These are phyloP conservation scores for Stichopus horrens DNA, from an alignment of 53 echinoderm and acorn worm species.

Conservation along the genomic window DNA sequence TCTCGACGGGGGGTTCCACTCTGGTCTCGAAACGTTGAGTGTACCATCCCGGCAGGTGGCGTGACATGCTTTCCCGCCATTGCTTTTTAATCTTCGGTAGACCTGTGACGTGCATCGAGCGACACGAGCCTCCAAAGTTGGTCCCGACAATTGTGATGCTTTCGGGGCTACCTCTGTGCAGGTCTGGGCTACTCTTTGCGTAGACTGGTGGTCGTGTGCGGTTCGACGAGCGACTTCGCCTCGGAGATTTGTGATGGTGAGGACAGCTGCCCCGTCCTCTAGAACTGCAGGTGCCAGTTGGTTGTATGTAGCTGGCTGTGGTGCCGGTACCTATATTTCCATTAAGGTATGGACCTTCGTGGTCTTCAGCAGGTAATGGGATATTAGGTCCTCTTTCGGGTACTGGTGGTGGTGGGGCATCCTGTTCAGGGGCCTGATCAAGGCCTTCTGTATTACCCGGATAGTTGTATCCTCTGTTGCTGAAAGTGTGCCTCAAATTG, in stretches of 20 bases:
- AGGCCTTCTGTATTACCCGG: neutral
- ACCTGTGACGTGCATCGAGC: neutral
- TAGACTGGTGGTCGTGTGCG: neutral
- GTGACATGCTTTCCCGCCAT: neutral
- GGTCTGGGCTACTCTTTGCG: neutral
- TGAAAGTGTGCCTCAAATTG: neutral
- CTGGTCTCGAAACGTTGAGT: neutral
- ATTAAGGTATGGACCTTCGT: neutral
- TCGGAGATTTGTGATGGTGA: neutral
- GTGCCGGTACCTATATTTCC: neutral
- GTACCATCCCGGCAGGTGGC: neutral
- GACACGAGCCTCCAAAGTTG: neutral
- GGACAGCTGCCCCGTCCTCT: neutral
- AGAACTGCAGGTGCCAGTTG: neutral
- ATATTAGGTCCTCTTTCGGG: conserved; percentile 7
- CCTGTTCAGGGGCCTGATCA: neutral
- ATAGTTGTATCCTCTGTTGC: conserved; percentile 6
- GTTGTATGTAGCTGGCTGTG: conserved; percentile 15
- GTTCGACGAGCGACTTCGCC: neutral
- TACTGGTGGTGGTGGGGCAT: conserved; percentile 16
- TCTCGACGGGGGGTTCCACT: neutral
- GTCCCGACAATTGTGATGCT: neutral
- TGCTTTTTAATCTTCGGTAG: neutral
- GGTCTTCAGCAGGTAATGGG: neutral
- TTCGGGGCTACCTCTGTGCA: neutral